A percentile compares a stretch with the other conserved stretches of the same genome.
phyloP scores from a whole-genome alignment of 2,888 invertebrate genomes.

The Drosophila villosipedis region DNA sequence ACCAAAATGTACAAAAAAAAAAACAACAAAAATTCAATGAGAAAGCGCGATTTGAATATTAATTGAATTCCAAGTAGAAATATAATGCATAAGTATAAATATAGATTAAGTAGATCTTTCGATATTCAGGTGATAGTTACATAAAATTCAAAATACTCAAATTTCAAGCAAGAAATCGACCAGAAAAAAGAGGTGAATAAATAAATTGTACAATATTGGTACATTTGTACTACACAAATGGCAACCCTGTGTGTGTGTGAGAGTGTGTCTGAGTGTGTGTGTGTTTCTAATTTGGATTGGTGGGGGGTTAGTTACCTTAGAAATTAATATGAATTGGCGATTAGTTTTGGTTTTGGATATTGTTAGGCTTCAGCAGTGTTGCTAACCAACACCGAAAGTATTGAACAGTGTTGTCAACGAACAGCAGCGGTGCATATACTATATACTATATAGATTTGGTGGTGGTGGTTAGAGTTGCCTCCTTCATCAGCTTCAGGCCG shows the following conservation, averaged over 20 bases:
- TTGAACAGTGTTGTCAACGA: constrained; percentile 34
- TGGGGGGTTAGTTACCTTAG: constrained; percentile 77
- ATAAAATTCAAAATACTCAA: not conserved
- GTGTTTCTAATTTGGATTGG: constrained; percentile 32
- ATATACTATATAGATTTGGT: constrained; percentile 22
- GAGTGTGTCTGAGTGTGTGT: constrained; percentile 7
- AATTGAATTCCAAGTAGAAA: not conserved
- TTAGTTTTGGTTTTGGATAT: constrained; percentile 65
- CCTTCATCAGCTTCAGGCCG: constrained; percentile 21
- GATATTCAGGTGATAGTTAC: not conserved
- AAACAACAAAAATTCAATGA: not conserved
- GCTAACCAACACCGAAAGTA: constrained; percentile 52
- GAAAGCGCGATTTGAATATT: not conserved
- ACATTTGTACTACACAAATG: not conserved
- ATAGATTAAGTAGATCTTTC: not conserved
- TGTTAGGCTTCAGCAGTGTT: constrained; percentile 54
- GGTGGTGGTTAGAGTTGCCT: constrained; percentile 26
- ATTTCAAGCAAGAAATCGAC: not conserved
- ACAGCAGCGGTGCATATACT: constrained; percentile 47
- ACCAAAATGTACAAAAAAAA: not conserved
- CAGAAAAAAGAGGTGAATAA: not conserved
- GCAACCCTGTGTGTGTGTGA: constrained; percentile 9
- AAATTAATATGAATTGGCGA: constrained; percentile 77
- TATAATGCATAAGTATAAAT: not conserved
- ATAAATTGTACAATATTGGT: not conserved